Conservation (phyloP, 2,888 invertebrate species). For the Cantharis rufa region DNA sequence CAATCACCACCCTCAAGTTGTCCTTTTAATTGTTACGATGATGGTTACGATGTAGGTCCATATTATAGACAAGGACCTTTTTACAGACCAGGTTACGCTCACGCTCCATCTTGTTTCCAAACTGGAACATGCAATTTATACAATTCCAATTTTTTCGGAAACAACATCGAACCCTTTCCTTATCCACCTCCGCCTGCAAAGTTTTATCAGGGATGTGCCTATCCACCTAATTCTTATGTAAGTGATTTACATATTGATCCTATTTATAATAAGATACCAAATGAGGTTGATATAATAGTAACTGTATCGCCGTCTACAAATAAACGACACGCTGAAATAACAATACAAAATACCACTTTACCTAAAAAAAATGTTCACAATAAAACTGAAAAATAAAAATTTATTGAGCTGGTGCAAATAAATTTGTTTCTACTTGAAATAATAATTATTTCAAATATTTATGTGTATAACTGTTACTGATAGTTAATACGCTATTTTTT, state of each 20-base stretch:
- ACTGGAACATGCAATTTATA: conserved; percentile 26
- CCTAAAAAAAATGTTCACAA: neutral
- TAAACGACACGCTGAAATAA: neutral
- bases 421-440: neutral
- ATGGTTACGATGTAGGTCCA: conserved; percentile 44
- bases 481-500: neutral
- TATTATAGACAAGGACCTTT: conserved; percentile 48
- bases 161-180: neutral
- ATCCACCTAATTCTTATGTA: conserved; percentile 24
- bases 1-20: conserved; percentile 34
- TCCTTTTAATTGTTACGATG: conserved; percentile 48
- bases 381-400: neutral
- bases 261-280: neutral
- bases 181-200: neutral
- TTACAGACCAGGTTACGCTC: conserved; percentile 43
- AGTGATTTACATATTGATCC: conserved; percentile 9
- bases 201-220: conserved; percentile 1
- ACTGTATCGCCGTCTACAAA: neutral
- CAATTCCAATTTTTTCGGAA: neutral
- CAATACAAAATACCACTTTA: neutral
- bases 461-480: neutral
- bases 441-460: neutral
- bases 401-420: neutral
- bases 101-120: conserved; percentile 38
- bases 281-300: neutral